Percentiles rank a stretch among this genome's conserved stretches.
phyloP scores from a whole-genome alignment of 2,888 invertebrate species.

The Acanthosepion pharaonis region DNA sequence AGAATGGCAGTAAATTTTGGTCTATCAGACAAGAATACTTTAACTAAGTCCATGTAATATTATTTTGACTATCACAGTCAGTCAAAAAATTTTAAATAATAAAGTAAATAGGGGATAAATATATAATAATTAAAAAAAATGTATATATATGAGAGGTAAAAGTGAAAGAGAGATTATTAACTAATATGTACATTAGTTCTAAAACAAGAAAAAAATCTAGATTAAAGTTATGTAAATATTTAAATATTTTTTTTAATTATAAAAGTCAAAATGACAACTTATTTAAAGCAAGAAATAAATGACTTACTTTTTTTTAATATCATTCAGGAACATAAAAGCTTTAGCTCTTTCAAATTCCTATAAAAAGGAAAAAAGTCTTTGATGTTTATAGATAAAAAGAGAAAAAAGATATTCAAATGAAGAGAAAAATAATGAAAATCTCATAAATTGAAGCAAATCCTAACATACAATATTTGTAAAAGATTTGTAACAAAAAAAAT shows the following conservation, averaged over 20 bases:
- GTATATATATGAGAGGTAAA: too few relatives aligned
- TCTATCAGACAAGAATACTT: too few relatives aligned
- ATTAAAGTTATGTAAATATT: too few relatives aligned
- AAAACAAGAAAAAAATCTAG: too few relatives aligned
- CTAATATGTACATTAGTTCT: too few relatives aligned
- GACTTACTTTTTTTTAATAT: slow-evolving; percentile 81
- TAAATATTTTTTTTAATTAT: not conserved
- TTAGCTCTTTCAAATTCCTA: slow-evolving; percentile 94
- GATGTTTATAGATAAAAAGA: not conserved
- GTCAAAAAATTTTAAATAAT: too few relatives aligned
- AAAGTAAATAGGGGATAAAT: too few relatives aligned
- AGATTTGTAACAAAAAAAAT: not conserved
- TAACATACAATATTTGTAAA: not conserved
- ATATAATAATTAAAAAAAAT: too few relatives aligned
- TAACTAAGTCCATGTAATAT: too few relatives aligned
- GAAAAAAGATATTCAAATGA: not conserved
- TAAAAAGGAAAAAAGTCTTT: slow-evolving; percentile 61
- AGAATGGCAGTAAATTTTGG: too few relatives aligned
- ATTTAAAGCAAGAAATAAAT: not conserved
- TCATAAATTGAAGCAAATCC: not conserved
- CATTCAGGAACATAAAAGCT: slow-evolving; percentile 91
- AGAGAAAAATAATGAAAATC: not conserved
- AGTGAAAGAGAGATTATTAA: too few relatives aligned
- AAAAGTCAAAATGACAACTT: not conserved
- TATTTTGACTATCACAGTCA: too few relatives aligned